These are phyloP conservation scores for Cyclophora albipunctata DNA, from an alignment of 2,888 invertebrate species.

Conservation along the genomic window DNA sequence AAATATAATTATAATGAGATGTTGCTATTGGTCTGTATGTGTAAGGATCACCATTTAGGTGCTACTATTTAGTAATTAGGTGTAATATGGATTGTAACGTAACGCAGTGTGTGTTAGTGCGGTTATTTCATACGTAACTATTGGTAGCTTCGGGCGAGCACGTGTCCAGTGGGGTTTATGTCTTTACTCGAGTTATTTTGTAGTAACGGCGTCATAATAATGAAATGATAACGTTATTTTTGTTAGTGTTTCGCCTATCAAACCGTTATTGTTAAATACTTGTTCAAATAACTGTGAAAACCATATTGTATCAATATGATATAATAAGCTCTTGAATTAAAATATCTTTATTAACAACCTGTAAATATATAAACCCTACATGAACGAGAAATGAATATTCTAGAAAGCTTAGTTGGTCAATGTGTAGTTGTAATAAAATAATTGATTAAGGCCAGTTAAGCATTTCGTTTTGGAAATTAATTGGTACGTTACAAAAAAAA, in stretches of 20 bases:
- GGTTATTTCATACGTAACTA: slow-evolving; percentile 20
- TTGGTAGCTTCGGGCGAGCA: slow-evolving; percentile 33
- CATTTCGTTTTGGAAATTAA: slow-evolving; percentile 33
- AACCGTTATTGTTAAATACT: too few species aligned
- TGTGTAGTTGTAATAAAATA: slow-evolving; percentile 34
- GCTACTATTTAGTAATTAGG: slow-evolving; percentile 60
- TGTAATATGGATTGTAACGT: slow-evolving; percentile 15
- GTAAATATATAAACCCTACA: too few species aligned
- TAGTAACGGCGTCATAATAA: too few species aligned
- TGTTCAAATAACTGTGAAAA: too few species aligned
- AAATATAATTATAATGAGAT: slow-evolving; percentile 31
- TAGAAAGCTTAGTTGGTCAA: slow-evolving; percentile 41
- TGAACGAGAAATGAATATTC: too few species aligned
- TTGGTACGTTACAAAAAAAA: slow-evolving; percentile 11
- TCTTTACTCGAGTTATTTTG: slow-evolving; percentile 6
- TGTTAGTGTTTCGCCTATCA: too few species aligned
- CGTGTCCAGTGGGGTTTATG: slow-evolving; percentile 11
- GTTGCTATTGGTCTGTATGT: slow-evolving; percentile 38
- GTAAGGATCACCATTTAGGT: slow-evolving; percentile 56
- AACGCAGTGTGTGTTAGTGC: slow-evolving; percentile 19
- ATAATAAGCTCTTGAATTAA: too few species aligned
- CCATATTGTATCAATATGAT: too few species aligned
- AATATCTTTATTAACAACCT: too few species aligned
- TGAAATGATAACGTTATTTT: too few species aligned
- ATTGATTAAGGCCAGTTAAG: slow-evolving; percentile 43